Percentiles rank a stretch among this genome's conserved stretches.
These are phyloP conservation scores for Caenorhabditis sp. DNA, from an alignment of 2,888 invertebrate genomes.

Conservation along the genomic window DNA sequence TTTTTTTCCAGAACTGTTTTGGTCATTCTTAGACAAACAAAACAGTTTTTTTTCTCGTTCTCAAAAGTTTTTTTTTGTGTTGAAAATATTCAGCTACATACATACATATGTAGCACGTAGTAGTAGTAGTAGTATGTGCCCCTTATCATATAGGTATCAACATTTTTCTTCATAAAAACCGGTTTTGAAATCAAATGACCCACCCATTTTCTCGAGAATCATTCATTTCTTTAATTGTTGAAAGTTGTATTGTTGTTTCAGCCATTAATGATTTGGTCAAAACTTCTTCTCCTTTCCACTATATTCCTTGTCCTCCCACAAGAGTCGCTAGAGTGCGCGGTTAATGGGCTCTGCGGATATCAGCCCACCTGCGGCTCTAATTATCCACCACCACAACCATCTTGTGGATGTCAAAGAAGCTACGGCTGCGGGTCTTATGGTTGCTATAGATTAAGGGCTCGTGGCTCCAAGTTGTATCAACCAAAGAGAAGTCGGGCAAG, in stretches of 20 bases:
- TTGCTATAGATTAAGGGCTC: conserved; percentile 53
- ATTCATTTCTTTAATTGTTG: background rate
- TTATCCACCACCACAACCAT: conserved; percentile 35
- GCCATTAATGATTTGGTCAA: background rate
- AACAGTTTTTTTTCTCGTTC: too few relatives aligned
- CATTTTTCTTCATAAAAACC: too few relatives aligned
- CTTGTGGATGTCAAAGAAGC: conserved; percentile 43
- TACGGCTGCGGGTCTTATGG: conserved; percentile 57
- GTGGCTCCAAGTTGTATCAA: conserved; percentile 55
- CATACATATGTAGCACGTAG: too few relatives aligned
- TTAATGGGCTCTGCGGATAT: conserved; percentile 63
- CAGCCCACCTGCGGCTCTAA: conserved; percentile 46
- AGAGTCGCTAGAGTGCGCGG: conserved; percentile 53
- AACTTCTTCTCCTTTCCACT: conserved; percentile 8
- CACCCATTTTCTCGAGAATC: background rate
- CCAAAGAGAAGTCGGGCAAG: conserved; percentile 41
- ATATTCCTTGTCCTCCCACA: conserved; percentile 30
- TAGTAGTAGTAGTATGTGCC: too few relatives aligned
- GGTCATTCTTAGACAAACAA: too few relatives aligned
- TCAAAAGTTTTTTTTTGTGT: too few relatives aligned
- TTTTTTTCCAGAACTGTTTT: too few relatives aligned
- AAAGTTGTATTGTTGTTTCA: too few relatives aligned
- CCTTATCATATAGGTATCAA: too few relatives aligned
- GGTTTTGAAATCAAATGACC: background rate
- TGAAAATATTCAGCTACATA: too few relatives aligned